Evolutionary conservation across 2,888 invertebrate genomes (phyloP).

Genomic region (Parthenolecanium corni): DNA sequence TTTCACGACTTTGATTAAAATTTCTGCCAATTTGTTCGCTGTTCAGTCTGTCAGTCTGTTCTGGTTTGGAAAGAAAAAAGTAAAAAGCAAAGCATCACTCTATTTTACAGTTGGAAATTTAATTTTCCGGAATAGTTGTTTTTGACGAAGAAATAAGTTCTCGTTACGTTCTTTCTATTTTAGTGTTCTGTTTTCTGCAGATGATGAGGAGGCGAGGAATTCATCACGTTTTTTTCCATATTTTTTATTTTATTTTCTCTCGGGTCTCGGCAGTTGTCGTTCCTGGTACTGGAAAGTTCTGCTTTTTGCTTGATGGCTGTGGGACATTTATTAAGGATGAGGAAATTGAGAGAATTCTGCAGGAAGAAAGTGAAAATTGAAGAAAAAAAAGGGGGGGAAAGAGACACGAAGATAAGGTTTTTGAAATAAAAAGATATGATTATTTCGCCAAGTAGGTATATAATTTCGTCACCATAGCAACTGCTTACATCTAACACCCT

Average conservation of each 20-base stretch:
- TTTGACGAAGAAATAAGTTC: no score
- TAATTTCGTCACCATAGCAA: conserved; percentile 18
- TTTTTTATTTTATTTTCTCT: no score
- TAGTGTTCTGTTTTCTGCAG: not conserved
- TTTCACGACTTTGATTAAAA: no score
- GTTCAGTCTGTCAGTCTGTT: no score
- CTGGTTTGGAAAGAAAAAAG: no score
- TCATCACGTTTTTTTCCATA: not conserved
- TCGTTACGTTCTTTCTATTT: not conserved
- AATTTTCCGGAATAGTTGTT: conserved; percentile 2
- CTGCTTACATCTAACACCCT: conserved; percentile 20
- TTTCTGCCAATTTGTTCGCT: no score
- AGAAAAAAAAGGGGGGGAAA: not conserved
- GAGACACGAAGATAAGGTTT: conserved; percentile 1
- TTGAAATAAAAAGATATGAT: conserved; percentile 8
- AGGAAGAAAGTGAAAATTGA: no score
- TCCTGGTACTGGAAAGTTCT: conserved; percentile 3
- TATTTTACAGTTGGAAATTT: conserved; percentile 8
- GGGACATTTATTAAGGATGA: no score
- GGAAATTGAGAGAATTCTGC: no score
- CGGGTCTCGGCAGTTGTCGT: no score
- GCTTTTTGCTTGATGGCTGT: conserved; percentile 3
- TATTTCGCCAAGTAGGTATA: conserved; percentile 1
- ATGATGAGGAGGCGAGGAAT: not conserved
- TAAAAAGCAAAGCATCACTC: no score